Conservation (phyloP, 2,888 invertebrate genomes). For the Odontomyia ornata region DNA sequence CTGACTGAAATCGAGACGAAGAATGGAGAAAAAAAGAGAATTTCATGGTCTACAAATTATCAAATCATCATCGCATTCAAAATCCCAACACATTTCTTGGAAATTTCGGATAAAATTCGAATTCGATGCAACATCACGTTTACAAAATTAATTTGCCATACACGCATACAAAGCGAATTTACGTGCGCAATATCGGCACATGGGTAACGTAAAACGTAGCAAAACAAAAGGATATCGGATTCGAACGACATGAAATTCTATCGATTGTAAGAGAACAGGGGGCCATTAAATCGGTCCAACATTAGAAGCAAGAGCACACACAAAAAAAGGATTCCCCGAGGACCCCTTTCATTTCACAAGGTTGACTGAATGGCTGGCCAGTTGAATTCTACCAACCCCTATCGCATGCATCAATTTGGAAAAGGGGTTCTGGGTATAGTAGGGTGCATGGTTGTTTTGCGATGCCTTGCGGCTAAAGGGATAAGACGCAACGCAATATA, state of each 20-base stretch:
- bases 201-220: constrained; percentile 13
- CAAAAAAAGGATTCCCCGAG: constrained; percentile 38
- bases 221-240: constrained; percentile 21
- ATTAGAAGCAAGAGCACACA: background rate
- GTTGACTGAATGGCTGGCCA: background rate
- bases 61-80: constrained; percentile 43
- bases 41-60: constrained; percentile 47
- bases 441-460: constrained; percentile 5
- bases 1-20: background rate
- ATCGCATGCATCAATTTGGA: constrained; percentile 31
- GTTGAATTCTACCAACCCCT: constrained; percentile 15
- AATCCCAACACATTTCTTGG: background rate
- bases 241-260: constrained; percentile 35
- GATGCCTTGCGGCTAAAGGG: constrained; percentile 38
- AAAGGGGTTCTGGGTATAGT: constrained; percentile 38
- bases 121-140: constrained; percentile 38
- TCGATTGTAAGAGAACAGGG: constrained; percentile 22
- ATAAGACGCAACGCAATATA: background rate
- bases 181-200: constrained; percentile 30
- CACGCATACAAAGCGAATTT: constrained; percentile 39
- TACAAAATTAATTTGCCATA: constrained; percentile 42
- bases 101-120: constrained; percentile 28
- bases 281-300: constrained; percentile 35
- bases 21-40: constrained; percentile 22
- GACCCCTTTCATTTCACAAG: constrained; percentile 33